Evolutionary conservation across 2,888 invertebrate genomes (phyloP).

Genomic region (Amphipoea oculea): DNA sequence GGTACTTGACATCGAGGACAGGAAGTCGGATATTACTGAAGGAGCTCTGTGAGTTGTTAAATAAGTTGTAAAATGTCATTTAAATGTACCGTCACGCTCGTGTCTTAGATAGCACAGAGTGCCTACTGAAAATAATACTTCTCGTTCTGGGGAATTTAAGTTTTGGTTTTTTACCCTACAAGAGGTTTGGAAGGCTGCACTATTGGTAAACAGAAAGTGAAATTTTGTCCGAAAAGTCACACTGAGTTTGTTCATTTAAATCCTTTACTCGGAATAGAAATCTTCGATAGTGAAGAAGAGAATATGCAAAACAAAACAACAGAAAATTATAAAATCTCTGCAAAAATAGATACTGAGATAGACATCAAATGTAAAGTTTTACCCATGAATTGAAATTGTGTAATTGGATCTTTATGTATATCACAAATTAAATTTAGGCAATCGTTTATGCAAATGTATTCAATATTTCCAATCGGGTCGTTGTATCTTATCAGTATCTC

Average conservation of each 20-base stretch:
- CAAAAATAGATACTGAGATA: neutral
- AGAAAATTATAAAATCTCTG: slow-evolving; percentile 1
- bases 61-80: slow-evolving; percentile 35
- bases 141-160: neutral
- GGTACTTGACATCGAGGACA: slow-evolving; percentile 77
- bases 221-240: slow-evolving; percentile 1
- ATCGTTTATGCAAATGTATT: slow-evolving; percentile 54
- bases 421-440: slow-evolving; percentile 26
- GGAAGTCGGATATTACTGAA: slow-evolving; percentile 74
- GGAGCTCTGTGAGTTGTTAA: slow-evolving; percentile 39
- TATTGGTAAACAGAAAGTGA: slow-evolving; percentile 15
- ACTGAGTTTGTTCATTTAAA: neutral
- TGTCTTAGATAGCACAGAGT: neutral
- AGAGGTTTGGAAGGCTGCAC: neutral
- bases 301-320: neutral
- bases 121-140: neutral
- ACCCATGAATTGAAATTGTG: slow-evolving; percentile 18
- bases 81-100: slow-evolving; percentile 49
- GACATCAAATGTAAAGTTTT: slow-evolving; percentile 16
- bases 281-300: neutral
- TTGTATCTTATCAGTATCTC: slow-evolving; percentile 52
- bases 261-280: slow-evolving; percentile 18
- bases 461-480: slow-evolving; percentile 47
- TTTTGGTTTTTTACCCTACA: slow-evolving; percentile 17
- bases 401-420: slow-evolving; percentile 37